Evolutionary conservation across 2,888 invertebrate species (phyloP), one percentile per base, ranked within the genome.

Genomic region (Sarcophaga caerulescens): DNA sequence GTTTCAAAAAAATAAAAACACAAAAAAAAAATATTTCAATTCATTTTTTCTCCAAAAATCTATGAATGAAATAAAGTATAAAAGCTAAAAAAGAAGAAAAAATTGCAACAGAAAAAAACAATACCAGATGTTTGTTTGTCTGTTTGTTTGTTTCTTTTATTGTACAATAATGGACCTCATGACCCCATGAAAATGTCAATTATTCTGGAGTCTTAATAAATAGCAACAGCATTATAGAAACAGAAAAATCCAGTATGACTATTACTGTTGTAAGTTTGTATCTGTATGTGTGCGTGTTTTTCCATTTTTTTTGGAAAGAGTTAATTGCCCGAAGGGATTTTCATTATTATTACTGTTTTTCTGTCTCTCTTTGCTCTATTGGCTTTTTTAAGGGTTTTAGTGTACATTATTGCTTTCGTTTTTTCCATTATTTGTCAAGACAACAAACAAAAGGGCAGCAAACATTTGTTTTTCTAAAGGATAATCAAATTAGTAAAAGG

Each of bases 131-230:
- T 65, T 71, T 65, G n/a, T 65, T 71, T 17, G 1, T 44, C 4
- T 60, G 19, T 44, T 66, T 68, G 23, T 12, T 60, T 76, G 19
- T 14, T 11, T n/a, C 8, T 52, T 52, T 52, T 52, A 52, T 52
- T 52, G 12, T 52, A 52, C 17, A 52, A 47, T 6, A 78, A 69
- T 45, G 45, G 25, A 66, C 23, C 47, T 74, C 62, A 44, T 69
- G 74, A 75, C 74, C 62, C 62, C 62, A 21, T 63, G 44, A 17
- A 69, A 75, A 44, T 69, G 75, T 81, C 81, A 81, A 69, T 75
- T 81, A 52, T 75, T 75, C 12, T 74, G 62, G 69, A 35, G 11
- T 69, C 57, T 81, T 44, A 44, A 12, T n/a, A 52, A 10, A 44
- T 4, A 4, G 17, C 47, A 62, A 23, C 52, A 62, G 52, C 19